Percentiles rank a stretch among this genome's conserved stretches.
Conservation (phyloP, 2,113 vertebrate genomes). For the Puntigrus tetrazona region DNA sequence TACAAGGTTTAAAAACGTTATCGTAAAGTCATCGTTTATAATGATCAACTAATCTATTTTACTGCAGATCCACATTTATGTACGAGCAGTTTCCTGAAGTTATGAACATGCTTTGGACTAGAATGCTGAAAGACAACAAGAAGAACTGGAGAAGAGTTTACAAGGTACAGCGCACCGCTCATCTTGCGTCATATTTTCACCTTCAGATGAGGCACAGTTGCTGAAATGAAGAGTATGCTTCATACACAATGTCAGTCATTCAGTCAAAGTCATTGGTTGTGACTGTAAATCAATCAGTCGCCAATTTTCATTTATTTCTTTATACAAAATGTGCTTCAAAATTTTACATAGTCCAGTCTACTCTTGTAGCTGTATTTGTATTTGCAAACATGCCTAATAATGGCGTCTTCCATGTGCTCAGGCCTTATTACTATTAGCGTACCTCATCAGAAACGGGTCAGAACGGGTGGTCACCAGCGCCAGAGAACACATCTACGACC, state of each 20-base stretch:
- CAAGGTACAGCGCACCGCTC: conserved; percentile 78
- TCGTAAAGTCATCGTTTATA: background rate
- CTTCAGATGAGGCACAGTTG: background rate
- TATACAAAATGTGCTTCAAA: background rate
- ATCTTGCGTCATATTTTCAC: background rate
- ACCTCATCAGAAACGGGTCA: conserved; percentile 98
- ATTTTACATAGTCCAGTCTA: background rate
- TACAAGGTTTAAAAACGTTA: background rate
- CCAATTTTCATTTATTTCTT: background rate
- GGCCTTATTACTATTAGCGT: conserved; percentile 95
- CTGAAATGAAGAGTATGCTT: background rate
- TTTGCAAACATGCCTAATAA: background rate
- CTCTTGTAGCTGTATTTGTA: background rate
- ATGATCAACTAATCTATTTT: background rate
- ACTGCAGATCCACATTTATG: conserved; percentile 92
- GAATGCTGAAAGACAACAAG: conserved; percentile 99
- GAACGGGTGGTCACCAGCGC: conserved; percentile 98
- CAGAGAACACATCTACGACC: conserved; percentile 99
- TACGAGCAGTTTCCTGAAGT: conserved; percentile 99
- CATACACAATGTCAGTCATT: background rate
- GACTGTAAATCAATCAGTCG: background rate
- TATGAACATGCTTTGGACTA: conserved; percentile 99
- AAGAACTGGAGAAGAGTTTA: conserved; percentile 99
- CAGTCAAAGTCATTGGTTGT: background rate
- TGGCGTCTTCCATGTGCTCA: conserved; percentile 61